phyloP scores from a whole-genome alignment of 1,140 invertebrate species.

The Temnothorax nylanderi region DNA sequence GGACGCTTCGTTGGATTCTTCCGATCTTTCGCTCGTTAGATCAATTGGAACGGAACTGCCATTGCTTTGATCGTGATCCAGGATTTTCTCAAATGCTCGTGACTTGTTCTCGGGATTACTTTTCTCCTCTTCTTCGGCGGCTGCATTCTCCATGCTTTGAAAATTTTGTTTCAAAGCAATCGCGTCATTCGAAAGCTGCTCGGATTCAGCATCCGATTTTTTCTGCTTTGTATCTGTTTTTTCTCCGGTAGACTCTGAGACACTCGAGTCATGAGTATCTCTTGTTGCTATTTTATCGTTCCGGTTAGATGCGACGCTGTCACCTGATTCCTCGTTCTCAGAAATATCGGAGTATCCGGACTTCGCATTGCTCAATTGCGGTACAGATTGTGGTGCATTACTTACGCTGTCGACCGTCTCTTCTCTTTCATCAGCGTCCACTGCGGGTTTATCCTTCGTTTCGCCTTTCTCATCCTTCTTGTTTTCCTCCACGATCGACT shows the following conservation, averaged over 20 bases:
- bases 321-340: neutral
- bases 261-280: neutral
- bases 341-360: neutral
- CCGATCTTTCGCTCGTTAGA: neutral
- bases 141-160: neutral
- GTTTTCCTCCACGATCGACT: neutral
- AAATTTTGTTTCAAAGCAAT: neutral
- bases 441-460: neutral
- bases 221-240: neutral
- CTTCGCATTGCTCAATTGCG: neutral
- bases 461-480: neutral
- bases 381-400: neutral
- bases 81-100: neutral
- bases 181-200: conserved; percentile 5
- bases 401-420: neutral
- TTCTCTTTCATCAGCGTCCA: neutral
- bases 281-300: neutral
- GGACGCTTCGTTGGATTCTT: neutral
- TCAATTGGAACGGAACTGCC: neutral
- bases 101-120: neutral
- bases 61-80: neutral
- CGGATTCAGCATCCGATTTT: neutral
- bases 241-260: neutral
- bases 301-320: neutral
- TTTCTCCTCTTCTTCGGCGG: neutral